Conservation (phyloP, 2,113 vertebrate species). For the Muntiacus muntjak region DNA sequence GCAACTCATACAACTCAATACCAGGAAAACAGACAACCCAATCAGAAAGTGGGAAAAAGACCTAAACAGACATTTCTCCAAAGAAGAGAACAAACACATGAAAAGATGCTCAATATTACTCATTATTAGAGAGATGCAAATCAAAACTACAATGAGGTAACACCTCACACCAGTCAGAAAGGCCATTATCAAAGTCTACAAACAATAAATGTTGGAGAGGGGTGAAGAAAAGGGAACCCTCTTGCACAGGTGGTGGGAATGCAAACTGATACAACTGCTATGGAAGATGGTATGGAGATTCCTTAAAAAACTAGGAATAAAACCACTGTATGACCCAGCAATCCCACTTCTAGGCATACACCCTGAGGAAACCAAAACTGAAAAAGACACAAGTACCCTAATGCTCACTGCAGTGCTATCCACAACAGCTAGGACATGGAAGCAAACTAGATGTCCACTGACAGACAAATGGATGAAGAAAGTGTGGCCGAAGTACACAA, state of each 20-base stretch:
- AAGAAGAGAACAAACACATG: not conserved
- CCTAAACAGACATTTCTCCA: not conserved
- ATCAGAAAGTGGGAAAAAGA: not conserved
- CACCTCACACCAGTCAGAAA: not conserved
- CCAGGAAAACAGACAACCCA: not conserved
- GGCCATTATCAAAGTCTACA: not conserved
- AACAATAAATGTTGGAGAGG: not conserved
- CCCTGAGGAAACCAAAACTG: not conserved
- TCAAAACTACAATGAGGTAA: not conserved
- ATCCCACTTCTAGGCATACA: not conserved
- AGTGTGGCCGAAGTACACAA: not conserved
- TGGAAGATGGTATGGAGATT: not conserved
- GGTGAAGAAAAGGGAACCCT: not conserved
- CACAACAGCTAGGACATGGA: not conserved
- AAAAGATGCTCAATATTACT: not conserved
- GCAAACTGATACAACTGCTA: not conserved
- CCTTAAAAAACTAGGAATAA: not conserved
- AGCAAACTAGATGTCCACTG: not conserved
- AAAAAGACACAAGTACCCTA: not conserved
- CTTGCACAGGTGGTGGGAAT: not conserved
- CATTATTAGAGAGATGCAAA: not conserved
- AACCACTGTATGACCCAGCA: not conserved
- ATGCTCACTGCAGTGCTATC: not conserved
- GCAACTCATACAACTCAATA: not conserved
- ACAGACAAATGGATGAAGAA: not conserved